Conservation (phyloP, 2,888 invertebrate species). For the Rhaphigaster nebulosa region DNA sequence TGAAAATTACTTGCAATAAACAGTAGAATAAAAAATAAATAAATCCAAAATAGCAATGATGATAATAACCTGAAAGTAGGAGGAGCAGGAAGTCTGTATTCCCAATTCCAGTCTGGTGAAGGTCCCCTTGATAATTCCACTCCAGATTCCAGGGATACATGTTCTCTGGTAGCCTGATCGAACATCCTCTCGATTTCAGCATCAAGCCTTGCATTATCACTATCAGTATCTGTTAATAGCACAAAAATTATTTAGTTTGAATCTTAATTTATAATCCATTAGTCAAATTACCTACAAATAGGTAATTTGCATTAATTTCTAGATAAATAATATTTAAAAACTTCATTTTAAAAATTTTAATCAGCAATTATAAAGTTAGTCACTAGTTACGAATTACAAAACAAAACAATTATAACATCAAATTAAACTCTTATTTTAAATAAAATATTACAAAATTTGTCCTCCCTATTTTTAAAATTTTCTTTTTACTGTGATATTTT, state of each 20-base stretch:
- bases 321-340: not conserved
- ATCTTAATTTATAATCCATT: not conserved
- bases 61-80: slow-evolving; percentile 71
- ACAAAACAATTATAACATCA: not conserved
- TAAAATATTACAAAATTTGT: not conserved
- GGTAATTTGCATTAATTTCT: not conserved
- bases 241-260: not conserved
- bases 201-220: slow-evolving; percentile 64
- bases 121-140: slow-evolving; percentile 60
- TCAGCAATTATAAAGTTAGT: not conserved
- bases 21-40: not conserved
- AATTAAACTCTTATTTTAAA: not conserved
- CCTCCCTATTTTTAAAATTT: not conserved
- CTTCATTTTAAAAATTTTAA: not conserved
- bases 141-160: slow-evolving; percentile 64
- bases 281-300: not conserved
- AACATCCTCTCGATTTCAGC: slow-evolving; percentile 67
- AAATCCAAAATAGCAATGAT: not conserved
- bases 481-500: not conserved
- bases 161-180: slow-evolving; percentile 66
- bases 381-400: not conserved
- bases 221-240: slow-evolving; percentile 55
- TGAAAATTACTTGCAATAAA: not conserved
- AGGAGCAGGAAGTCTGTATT: slow-evolving; percentile 75
- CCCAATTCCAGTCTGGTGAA: slow-evolving; percentile 68